phyloP scores from a whole-genome alignment of 2,888 invertebrate genomes.

The Dolomedes plantarius region DNA sequence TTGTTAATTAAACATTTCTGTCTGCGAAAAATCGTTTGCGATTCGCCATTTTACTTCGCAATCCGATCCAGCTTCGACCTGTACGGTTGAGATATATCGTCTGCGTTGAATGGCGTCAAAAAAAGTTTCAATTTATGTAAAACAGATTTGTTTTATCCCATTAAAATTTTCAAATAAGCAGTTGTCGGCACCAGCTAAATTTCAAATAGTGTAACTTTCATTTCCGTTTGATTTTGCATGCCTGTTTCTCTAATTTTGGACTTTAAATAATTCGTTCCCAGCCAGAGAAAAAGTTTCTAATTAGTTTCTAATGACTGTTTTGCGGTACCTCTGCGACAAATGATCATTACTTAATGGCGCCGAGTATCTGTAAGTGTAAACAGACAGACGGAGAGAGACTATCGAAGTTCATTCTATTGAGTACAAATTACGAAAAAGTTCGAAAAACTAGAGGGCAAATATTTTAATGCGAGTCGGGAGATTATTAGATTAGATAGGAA shows the following conservation, averaged over 20 bases:
- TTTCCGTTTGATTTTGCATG: neutral
- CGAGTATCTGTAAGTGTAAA: neutral
- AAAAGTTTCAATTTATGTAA: no score
- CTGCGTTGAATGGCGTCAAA: neutral
- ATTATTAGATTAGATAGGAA: slow-evolving; percentile 45
- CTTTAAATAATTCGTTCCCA: neutral
- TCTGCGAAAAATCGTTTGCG: no score
- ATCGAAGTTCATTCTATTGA: neutral
- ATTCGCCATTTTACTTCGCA: no score
- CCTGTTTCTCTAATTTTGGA: neutral
- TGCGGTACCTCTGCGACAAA: neutral
- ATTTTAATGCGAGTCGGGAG: slow-evolving; percentile 47
- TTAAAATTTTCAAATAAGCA: neutral
- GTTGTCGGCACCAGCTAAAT: neutral
- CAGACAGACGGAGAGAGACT: neutral
- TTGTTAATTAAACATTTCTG: no score
- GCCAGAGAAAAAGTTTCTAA: slow-evolving; percentile 20
- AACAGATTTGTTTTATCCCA: neutral
- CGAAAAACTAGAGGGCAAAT: slow-evolving; percentile 21
- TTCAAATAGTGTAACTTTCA: neutral
- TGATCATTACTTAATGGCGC: neutral
- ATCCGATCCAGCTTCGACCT: no score
- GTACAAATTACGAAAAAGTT: neutral
- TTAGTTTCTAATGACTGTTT: slow-evolving; percentile 51
- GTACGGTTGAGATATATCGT: no score